A percentile compares a stretch with the other conserved stretches of the same genome.
Conservation (phyloP, 2,888 invertebrate species). For the Hydropsyche betteni region DNA sequence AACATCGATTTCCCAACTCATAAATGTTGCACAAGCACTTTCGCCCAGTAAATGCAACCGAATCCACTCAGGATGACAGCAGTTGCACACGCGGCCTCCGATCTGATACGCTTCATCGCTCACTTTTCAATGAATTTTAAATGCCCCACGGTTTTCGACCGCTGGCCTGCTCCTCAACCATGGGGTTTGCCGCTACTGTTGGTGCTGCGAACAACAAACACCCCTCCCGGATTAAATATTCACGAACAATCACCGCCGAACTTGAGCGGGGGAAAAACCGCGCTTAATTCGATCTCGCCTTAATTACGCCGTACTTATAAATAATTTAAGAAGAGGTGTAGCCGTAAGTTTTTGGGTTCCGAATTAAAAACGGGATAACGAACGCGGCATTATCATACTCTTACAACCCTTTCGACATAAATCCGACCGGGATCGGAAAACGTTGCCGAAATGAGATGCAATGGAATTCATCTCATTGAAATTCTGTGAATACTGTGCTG, state of each 20-base stretch:
- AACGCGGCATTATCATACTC: no score
- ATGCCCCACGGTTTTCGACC: conserved; percentile 55
- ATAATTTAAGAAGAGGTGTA: no score
- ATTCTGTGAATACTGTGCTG: no score
- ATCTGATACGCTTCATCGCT: conserved; percentile 66
- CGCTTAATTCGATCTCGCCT: conserved; percentile 21
- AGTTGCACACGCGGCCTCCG: conserved; percentile 52
- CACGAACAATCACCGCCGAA: conserved; percentile 33
- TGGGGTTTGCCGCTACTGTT: neutral
- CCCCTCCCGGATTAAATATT: conserved; percentile 14
- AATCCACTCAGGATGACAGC: conserved; percentile 1
- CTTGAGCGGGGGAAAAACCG: conserved; percentile 15
- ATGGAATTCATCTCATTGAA: no score
- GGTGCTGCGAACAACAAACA: neutral
- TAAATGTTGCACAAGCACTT: conserved; percentile 2
- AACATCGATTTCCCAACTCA: neutral
- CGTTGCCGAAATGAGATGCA: no score
- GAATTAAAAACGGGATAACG: no score
- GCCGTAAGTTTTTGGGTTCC: no score
- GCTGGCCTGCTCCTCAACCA: neutral
- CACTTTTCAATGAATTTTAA: conserved; percentile 69
- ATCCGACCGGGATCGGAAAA: no score
- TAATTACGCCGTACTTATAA: conserved; percentile 16
- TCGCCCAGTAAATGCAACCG: neutral
- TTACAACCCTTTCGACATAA: no score